A percentile compares a stretch with the other conserved stretches of the same genome.
Conservation (phyloP, 2,888 invertebrate species). For the Pristionchus exspectatus region DNA sequence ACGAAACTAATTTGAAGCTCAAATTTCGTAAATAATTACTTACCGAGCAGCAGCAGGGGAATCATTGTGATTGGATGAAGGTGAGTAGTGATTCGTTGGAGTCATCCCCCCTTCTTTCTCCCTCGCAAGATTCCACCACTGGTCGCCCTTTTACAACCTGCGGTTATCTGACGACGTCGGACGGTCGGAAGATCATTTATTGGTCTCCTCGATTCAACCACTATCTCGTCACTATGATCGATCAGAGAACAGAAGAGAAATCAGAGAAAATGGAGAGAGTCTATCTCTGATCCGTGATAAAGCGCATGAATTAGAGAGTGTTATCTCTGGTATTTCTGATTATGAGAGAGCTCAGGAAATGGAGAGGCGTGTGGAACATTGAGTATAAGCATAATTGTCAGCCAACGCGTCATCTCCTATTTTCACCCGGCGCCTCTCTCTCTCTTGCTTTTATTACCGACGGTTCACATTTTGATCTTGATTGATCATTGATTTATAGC, state of each 20-base stretch:
- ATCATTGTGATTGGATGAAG: neutral
- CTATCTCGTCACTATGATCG: too few relatives aligned
- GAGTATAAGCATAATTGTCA: neutral
- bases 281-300: too few relatives aligned
- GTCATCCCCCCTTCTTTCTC: neutral
- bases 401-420: neutral
- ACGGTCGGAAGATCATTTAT: too few relatives aligned
- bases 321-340: too few relatives aligned
- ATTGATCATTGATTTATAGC: neutral
- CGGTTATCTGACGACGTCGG: too few relatives aligned
- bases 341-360: neutral
- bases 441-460: neutral
- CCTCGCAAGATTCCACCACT: neutral
- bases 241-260: too few relatives aligned
- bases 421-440: neutral
- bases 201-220: too few relatives aligned
- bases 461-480: neutral
- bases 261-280: too few relatives aligned
- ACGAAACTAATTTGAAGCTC: too few relatives aligned
- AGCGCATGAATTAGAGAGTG: too few relatives aligned
- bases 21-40: neutral
- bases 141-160: neutral
- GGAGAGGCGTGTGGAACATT: neutral
- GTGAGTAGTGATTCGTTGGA: neutral
- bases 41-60: neutral